A percentile compares a stretch with the other conserved stretches of the same genome.
These are phyloP conservation scores for Myiotriccus ornatus DNA, from an alignment of 2,797 vertebrate genomes.

Conservation along the genomic window DNA sequence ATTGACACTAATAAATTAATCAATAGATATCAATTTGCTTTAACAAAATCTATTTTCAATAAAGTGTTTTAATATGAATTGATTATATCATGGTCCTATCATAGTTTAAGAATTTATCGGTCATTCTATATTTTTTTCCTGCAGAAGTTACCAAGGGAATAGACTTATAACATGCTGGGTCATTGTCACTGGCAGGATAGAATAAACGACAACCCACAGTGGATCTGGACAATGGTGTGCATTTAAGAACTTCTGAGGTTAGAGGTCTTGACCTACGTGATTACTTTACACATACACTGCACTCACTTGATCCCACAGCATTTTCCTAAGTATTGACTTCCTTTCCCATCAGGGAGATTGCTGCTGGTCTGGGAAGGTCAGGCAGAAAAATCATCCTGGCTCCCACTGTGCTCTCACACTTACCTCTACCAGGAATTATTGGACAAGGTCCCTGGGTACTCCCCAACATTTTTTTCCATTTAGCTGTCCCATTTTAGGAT, in stretches of 20 bases:
- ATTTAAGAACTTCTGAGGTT: neutral
- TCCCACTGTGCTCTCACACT: neutral
- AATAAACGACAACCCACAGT: neutral
- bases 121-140: neutral
- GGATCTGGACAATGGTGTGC: neutral
- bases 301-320: neutral
- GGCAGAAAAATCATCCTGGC: neutral
- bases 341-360: neutral
- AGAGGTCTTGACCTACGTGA: neutral
- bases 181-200: neutral
- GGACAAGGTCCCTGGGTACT: neutral
- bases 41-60: conserved; percentile 1
- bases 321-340: neutral
- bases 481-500: neutral
- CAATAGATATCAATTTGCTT: neutral
- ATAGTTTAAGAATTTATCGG: neutral
- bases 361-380: rapidly evolving
- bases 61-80: neutral
- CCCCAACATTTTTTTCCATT: neutral
- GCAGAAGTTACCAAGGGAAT: neutral
- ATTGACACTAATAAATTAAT: neutral
- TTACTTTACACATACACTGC: neutral
- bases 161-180: neutral
- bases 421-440: neutral
- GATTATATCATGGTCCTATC: neutral